Conservation (phyloP, 2,113 vertebrate genomes). For the Cyprinodon variegatus region DNA sequence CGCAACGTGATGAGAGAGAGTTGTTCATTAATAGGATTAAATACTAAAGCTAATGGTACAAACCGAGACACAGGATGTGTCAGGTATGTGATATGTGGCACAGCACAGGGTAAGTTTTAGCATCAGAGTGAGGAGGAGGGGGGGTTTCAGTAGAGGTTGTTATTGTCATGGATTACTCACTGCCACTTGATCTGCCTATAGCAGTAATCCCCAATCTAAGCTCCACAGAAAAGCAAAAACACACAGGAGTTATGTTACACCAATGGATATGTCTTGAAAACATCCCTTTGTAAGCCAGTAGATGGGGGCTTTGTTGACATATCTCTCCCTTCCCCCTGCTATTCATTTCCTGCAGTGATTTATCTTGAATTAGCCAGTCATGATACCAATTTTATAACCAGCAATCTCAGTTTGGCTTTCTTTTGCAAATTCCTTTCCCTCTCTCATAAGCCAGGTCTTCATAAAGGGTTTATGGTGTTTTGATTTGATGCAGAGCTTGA, state of each 20-base stretch:
- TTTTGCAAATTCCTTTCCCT: conserved; percentile 51
- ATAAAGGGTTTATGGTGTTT: conserved; percentile 77
- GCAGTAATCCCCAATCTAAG: conserved; percentile 76
- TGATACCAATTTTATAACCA: conserved; percentile 79
- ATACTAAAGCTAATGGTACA: conserved; percentile 70
- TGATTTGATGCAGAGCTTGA: conserved; percentile 76
- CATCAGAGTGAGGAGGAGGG: conserved; percentile 34
- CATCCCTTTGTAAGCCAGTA: conserved; percentile 66
- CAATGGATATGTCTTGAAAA: conserved; percentile 72
- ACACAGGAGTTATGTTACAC: conserved; percentile 71
- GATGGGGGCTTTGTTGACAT: conserved; percentile 74
- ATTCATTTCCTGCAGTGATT: conserved; percentile 74
- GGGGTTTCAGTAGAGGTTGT: conserved; percentile 61
- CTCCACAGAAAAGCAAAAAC: conserved; percentile 71
- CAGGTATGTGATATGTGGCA: conserved; percentile 67
- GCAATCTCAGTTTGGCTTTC: conserved; percentile 60
- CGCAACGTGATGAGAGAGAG: conserved; percentile 45
- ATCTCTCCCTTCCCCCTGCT: conserved; percentile 57
- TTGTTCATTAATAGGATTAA: conserved; percentile 80
- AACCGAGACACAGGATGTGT: conserved; percentile 70
- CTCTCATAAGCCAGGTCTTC: conserved; percentile 59
- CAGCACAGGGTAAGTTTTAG: conserved; percentile 64
- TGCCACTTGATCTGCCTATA: conserved; percentile 78
- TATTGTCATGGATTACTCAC: conserved; percentile 80
- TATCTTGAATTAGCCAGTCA: conserved; percentile 81